A percentile compares a stretch with the other conserved stretches of the same genome.
These are phyloP conservation scores for Sesamia inferens DNA, from an alignment of 2,888 invertebrate species.

Conservation along the genomic window DNA sequence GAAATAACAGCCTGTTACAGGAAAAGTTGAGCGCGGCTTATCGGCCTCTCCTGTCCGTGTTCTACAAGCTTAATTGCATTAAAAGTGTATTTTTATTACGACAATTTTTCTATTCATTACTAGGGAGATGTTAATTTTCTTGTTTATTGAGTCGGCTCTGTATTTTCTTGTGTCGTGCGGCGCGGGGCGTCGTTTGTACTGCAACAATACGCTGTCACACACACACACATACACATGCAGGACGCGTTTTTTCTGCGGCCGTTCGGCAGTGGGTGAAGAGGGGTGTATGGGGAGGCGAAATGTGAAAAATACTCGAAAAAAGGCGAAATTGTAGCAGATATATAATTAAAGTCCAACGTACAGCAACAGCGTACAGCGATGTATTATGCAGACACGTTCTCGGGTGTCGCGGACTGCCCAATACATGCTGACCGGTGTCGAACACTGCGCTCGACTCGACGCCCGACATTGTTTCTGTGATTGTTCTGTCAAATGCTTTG, in stretches of 20 bases:
- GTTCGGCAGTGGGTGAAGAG: slow-evolving; percentile 81
- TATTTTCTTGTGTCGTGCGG: slow-evolving; percentile 45
- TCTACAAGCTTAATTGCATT: slow-evolving; percentile 87
- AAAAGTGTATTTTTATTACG: slow-evolving; percentile 79
- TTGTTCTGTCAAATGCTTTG: slow-evolving; percentile 45
- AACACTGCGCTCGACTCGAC: slow-evolving; percentile 51
- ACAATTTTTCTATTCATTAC: slow-evolving; percentile 73
- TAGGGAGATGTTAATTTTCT: slow-evolving; percentile 58
- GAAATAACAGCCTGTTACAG: slow-evolving; percentile 90
- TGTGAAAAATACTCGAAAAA: slow-evolving; percentile 91
- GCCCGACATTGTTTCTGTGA: slow-evolving; percentile 45
- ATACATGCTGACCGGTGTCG: slow-evolving; percentile 67
- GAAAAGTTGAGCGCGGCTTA: slow-evolving; percentile 89
- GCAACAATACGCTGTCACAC: slow-evolving; percentile 68
- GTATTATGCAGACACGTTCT: slow-evolving; percentile 87
- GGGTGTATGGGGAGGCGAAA: slow-evolving; percentile 84
- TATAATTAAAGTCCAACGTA: slow-evolving; percentile 89
- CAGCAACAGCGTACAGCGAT: slow-evolving; percentile 85
- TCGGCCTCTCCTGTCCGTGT: slow-evolving; percentile 82
- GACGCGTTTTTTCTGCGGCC: slow-evolving; percentile 83
- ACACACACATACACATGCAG: slow-evolving; percentile 82
- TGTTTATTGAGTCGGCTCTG: slow-evolving; percentile 45
- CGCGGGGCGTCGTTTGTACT: slow-evolving; percentile 56
- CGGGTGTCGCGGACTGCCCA: slow-evolving; percentile 78
- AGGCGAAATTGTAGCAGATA: slow-evolving; percentile 90